phyloP scores from a whole-genome alignment of 2,888 invertebrate species.

The Physocephala rufipes region DNA sequence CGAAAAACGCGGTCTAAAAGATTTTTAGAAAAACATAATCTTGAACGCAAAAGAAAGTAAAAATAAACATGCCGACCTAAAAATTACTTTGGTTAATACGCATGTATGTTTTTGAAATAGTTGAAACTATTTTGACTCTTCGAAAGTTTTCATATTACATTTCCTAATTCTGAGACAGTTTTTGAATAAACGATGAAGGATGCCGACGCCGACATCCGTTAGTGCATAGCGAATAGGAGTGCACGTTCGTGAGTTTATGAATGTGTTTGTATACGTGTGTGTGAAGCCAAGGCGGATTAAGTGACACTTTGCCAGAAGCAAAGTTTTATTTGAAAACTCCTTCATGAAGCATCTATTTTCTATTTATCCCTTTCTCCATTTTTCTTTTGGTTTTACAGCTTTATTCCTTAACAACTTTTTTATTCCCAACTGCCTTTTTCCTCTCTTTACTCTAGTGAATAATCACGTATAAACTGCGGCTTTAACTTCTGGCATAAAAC shows the following conservation, averaged over 20 bases:
- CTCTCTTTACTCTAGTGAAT: too few relatives aligned
- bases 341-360: neutral
- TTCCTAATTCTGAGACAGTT: constrained; percentile 1
- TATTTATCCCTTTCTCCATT: too few relatives aligned
- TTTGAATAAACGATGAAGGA: constrained; percentile 24
- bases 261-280: neutral
- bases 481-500: neutral
- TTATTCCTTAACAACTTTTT: too few relatives aligned
- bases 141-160: constrained; percentile 21
- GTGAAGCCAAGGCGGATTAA: neutral
- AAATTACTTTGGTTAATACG: neutral
- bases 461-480: neutral
- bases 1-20: too few relatives aligned
- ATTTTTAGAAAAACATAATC: too few relatives aligned
- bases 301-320: neutral
- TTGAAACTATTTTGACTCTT: constrained; percentile 16
- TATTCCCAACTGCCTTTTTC: too few relatives aligned
- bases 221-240: neutral
- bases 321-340: neutral
- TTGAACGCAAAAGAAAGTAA: too few relatives aligned
- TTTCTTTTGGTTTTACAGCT: too few relatives aligned
- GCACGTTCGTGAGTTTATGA: neutral
- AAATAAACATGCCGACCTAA: neutral
- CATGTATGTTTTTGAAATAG: constrained; percentile 21
- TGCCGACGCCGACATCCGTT: neutral